Evolutionary conservation across 2,113 vertebrate genomes (phyloP), one percentile per base, ranked within the genome.

Genomic region (Zapus hudsonius): DNA sequence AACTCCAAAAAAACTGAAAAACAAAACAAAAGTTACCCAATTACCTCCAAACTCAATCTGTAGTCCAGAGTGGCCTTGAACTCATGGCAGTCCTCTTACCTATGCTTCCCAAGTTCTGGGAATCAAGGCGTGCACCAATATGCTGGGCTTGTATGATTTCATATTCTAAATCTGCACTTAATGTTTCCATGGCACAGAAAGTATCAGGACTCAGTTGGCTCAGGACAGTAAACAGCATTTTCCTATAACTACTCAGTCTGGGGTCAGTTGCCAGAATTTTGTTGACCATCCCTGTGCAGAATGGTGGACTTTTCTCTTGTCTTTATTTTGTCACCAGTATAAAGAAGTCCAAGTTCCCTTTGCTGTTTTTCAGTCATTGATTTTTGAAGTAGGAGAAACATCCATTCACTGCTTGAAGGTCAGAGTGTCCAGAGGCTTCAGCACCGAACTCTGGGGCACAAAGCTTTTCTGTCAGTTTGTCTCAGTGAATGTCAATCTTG

Each of bases 241-340:
- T 94, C 84, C 80, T 70, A 15, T 79, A 96, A 90, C 74, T 87
- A 52, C 76, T 91, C 87, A 95, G 70, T 66, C 89, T 96, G 94
- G 96, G 87, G 90, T 96, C 92, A 95, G 44, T 92, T 96, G 31
- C 70, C 67, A 94, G 11, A 19, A 86, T 90, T 94, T 92, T 97
- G 17, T 81, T 96, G 87, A 91, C 95, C 94, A 84, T 82, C 36
- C 23, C 40, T 92, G 79, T 27, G 63, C 27, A 66, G 52, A 44
- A 47, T 96, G 85, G 87, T 88, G 75, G 55, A 38, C 79, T 80
- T 84, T 82, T 86, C 36, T 64, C 23, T 93, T 79, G 76, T 81
- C 63, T 96, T 96, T 96, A 79, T 69, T 57, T 95, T 90, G 86
- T 95, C 40, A 74, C n/a, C 61, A 89, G 85, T 82, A 94, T 63